Evolutionary conservation across 2,797 vertebrate species (phyloP).

Genomic region (Darevskia mixta): DNA sequence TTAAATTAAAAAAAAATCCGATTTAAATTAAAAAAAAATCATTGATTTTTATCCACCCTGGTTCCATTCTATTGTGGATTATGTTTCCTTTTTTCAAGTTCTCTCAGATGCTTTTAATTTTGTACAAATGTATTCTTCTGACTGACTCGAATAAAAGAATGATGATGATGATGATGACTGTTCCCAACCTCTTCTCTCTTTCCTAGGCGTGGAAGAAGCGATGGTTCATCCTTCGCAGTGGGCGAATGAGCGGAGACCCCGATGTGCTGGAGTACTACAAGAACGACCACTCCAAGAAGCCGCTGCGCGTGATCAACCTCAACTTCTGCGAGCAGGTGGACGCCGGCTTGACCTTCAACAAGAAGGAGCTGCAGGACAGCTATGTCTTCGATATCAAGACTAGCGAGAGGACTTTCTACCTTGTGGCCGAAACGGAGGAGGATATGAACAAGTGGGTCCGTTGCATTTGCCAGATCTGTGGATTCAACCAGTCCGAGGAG

Average conservation of each 20-base stretch:
- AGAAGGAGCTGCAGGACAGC: conserved; percentile 98
- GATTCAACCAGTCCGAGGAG: conserved; percentile 97
- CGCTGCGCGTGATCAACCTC: conserved; percentile 94
- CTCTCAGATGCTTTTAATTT: no score
- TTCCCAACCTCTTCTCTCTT: not conserved
- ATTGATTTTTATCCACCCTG: no score
- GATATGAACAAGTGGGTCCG: conserved; percentile 99
- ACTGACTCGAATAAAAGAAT: no score
- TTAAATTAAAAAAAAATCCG: no score
- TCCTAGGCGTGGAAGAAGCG: conserved; percentile 97
- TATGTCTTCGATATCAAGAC: conserved; percentile 99
- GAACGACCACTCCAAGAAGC: conserved; percentile 97
- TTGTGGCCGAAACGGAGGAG: conserved; percentile 96
- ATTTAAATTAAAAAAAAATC: no score
- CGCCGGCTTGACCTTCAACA: conserved; percentile 95
- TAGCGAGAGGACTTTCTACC: conserved; percentile 96
- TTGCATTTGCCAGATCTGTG: conserved; percentile 98
- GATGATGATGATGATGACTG: no score
- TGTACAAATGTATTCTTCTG: no score
- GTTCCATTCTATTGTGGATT: no score
- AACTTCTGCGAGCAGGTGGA: conserved; percentile 98
- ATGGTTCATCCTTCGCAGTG: conserved; percentile 96
- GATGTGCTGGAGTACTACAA: conserved; percentile 99
- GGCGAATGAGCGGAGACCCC: conserved; percentile 96
- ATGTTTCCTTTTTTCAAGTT: no score